Evolutionary conservation across 2,797 vertebrate species (phyloP), one percentile per base, ranked within the genome.

Genomic region (Phoebastria nigripes): DNA sequence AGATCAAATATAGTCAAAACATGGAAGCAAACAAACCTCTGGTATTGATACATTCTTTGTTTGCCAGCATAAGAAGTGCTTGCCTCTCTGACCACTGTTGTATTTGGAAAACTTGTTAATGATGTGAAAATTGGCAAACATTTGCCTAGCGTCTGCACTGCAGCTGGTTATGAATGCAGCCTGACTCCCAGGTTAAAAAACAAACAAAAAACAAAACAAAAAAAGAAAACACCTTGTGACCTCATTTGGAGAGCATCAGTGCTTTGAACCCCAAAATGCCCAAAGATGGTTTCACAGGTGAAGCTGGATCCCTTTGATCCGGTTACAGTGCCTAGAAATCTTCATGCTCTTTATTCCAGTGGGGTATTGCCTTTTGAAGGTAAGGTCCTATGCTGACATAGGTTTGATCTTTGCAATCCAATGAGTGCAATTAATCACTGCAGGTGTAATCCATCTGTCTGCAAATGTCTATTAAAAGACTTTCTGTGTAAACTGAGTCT

Each of bases 31-130:
- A 56, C 18, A 42, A 49, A 77, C 12, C 82, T 66, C 47, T 42
- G 20, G 2, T 71, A 18, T 54, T 17, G 54, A 7, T 15, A 5
- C 0, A 0, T 51, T 58, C 62, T 67, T 76, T 76, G 51, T 15
- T 84, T 9, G 0, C 46, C 55, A 55, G 33, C 26, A 6, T 0
- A 2, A 37, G 59, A 17, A 70, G 8, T 1, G 2, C 77, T 81
- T 80, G 25, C 24, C 49, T 66, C 74, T 61, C 51, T 85, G 59
- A 54, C 63, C 33, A 2, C 39, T 81, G 49, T 26, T 63, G 41
- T 15, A 2, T 55, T 73, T 78, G 89, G 69, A 55, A 85, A 86
- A 59, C 6, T 16, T 73, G 37, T 1, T 19, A 41, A 3, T 35
- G 24, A 33, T 13, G 19, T 47, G 72, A 54, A 71, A 63, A 72